Evolutionary conservation across 2,113 vertebrate species (phyloP), one percentile per base, ranked within the genome.

Genomic region (Plestiodon gilberti): DNA sequence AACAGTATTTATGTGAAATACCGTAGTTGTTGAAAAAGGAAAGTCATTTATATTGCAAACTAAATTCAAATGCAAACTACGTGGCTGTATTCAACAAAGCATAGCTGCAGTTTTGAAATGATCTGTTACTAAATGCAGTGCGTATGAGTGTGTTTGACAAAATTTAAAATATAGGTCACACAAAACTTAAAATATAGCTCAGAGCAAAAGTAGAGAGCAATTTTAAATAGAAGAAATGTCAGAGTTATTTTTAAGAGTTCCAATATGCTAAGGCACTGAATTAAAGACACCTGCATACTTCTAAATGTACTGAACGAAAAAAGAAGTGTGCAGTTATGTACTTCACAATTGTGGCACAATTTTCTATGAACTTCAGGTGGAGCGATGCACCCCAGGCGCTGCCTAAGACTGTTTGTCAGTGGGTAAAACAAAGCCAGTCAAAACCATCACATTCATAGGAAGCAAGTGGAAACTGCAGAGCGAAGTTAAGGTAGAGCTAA

Each of bases 161-260:
- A 48, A 48, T 64, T 23, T 79, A 86, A 87, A 93, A 94, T 93
- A 85, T 89, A 88, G 94, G 92, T 92, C 92, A 92, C 8, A 8
- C 43, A 48, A 48, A 48, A 48, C 67, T 23, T 79, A 86, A 88
- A 92, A 94, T 93, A 85, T 89, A 88, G 94, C 91, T 92, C 92
- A 92, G 73, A 85, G 78, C 65, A 77, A 93, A 87, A 88, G 87
- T 88, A 52, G 65, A 77, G 79, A 81, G n/a, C 35, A 83, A 83
- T 88, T 77, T 79, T 82, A 78, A 92, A 90, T 28, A 4, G 38
- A 85, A 91, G 23, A 78, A 87, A 81, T 33, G 52, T 82, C 30
- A 82, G n/a, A 69, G 48, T 48, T 48, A 40, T 67, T 71, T 70
- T 40, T 18, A 11, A 57, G 65, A 71, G 3, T 64, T 64, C 23